Base-by-base conservation (phyloP, 1,140 invertebrate genomes). In the Zaprionus camerounensis region DNA sequence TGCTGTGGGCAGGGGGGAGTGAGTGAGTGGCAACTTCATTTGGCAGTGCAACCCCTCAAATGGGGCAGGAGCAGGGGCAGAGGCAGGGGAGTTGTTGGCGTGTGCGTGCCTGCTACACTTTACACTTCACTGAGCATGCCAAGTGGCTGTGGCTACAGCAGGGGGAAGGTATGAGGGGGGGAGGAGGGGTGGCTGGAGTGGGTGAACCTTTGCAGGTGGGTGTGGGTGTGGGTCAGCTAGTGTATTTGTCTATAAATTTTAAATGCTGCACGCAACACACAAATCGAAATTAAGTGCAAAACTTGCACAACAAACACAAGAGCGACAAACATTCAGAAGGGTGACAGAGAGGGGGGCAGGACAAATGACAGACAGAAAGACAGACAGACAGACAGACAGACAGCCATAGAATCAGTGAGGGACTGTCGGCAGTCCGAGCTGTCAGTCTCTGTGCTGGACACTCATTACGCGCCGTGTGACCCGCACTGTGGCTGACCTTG, bases 221-320 rank as follows among this genome's bases (percentile, higher is more conserved):
- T 12, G 64, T 31, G 70, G 28, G 22, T 56, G 34, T 20, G 38
- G 36, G 11, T 44, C 44, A 28, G 59, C 36, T 44, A 15, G 34
- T 56, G 61, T 69, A 64, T 77, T 77, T 77, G 74, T 80, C 61
- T 77, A 80, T 77, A 65, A 73, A 80, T 80, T 77, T 80, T 80
- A 73, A 80, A 80, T 80, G 78, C 69, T 73, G 61, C 74, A 80
- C 70, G 75, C 74, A 73, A 80, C 70, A 77, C 70, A 77, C 64
- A 69, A 70, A 80, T 76, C 69, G 63, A 76, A 78, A 76, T 66
- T 49, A 71, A 76, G 65, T 75, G 44, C 73, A 78, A 76, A 68
- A 64, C 61, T 63, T 63, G 41, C 61, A 62, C 46, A 24, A 76
- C 64, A 51, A 64, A 61, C 70, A 38, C 28, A 5, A 44, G 2